Evolutionary conservation across 2,113 vertebrate species (phyloP).

Genomic region (Piaya cayana): DNA sequence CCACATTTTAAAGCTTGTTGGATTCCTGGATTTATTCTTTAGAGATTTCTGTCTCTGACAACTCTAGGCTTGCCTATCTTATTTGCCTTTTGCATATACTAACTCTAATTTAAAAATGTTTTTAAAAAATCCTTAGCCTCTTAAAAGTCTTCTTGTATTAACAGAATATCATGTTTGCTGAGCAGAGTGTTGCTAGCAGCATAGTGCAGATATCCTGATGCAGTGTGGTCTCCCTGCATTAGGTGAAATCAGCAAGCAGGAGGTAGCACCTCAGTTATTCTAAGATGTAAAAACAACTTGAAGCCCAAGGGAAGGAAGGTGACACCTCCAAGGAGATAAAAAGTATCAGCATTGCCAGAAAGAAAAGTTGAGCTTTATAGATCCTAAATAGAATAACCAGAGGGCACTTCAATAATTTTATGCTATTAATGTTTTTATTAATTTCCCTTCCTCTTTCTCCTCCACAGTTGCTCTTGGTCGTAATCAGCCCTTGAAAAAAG

Average conservation of each 20-base stretch:
- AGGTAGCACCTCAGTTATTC: not conserved
- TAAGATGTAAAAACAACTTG: not conserved
- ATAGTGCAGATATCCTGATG: not conserved
- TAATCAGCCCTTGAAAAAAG: conserved; percentile 96
- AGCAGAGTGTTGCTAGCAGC: not conserved
- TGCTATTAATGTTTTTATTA: not conserved
- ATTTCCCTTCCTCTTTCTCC: not conserved
- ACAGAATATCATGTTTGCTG: not conserved
- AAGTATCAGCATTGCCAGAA: rapidly evolving
- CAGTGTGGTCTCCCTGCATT: not conserved
- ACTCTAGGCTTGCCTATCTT: not conserved
- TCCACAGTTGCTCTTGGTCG: conserved; percentile 91
- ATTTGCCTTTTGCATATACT: not conserved
- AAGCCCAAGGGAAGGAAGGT: not conserved
- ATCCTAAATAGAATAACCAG: not conserved
- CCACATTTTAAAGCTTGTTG: not conserved
- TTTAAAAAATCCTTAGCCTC: not conserved
- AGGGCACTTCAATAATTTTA: not conserved
- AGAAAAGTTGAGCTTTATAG: rapidly evolving
- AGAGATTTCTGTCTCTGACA: not conserved
- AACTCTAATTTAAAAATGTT: not conserved
- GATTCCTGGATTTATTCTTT: not conserved
- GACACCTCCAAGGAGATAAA: not conserved
- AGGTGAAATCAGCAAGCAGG: not conserved
- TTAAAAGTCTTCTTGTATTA: not conserved